phyloP scores from a whole-genome alignment of 2,888 invertebrate genomes.

The Leptinotarsa peninsularis region DNA sequence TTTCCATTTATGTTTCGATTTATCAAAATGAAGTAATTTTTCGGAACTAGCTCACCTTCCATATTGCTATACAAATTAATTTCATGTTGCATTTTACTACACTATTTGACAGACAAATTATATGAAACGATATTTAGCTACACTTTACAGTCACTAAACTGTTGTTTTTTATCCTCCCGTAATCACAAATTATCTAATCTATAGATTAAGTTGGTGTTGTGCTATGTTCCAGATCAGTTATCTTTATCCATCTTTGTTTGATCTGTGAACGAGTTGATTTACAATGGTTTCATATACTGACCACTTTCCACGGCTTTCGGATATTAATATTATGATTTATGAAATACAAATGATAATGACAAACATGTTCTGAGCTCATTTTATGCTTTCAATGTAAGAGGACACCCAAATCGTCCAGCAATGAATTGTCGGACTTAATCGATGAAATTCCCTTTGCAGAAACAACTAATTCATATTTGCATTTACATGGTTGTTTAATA shows the following conservation, averaged over 20 bases:
- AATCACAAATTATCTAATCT: conserved; percentile 35
- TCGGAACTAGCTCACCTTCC: conserved; percentile 28
- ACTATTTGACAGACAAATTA: background rate
- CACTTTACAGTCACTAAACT: conserved; percentile 14
- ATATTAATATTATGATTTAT: background rate
- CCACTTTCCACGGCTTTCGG: background rate
- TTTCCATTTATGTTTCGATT: too few species aligned
- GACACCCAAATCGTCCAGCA: too few species aligned
- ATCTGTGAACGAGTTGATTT: conserved; percentile 25
- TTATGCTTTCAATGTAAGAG: background rate
- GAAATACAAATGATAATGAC: too few species aligned
- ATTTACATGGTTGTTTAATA: too few species aligned
- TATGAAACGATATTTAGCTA: background rate
- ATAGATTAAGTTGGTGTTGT: conserved; percentile 23
- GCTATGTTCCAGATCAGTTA: conserved; percentile 29
- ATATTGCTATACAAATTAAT: conserved; percentile 30
- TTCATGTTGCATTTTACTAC: conserved; percentile 26
- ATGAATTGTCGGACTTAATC: too few species aligned
- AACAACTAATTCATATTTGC: too few species aligned
- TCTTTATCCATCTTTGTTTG: conserved; percentile 28
- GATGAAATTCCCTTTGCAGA: too few species aligned
- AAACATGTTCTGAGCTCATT: background rate
- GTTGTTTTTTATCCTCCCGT: conserved; percentile 28
- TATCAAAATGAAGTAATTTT: too few species aligned
- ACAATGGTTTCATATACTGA: background rate